Evolutionary conservation across 1,140 invertebrate genomes (phyloP), one percentile per base, ranked within the genome.

Genomic region (Asobara japonica): DNA sequence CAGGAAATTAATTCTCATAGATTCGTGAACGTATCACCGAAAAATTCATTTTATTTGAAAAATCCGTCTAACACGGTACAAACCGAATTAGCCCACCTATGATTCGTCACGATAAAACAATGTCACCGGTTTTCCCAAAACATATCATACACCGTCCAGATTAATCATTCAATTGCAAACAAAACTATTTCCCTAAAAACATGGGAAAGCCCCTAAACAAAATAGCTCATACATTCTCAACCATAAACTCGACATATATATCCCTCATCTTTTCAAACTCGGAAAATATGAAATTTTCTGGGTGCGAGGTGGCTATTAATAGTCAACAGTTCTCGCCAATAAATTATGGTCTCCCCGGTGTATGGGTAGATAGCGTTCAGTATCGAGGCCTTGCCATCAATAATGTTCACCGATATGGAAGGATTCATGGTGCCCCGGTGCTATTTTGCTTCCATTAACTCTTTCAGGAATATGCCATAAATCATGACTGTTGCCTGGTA

Each of bases 401-500:
- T 82, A 81, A 80, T 79, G 78, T 72, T 75, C 78, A 74, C 73
- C 80, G 80, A 84, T 82, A 73, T 74, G 76, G 77, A 84, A 83
- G 80, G 81, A 84, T 82, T 82, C 79, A 82, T 83, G 79, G 79
- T 79, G 61, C 56, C 78, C 66, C 76, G 61, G 73, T 76, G 79
- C 78, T 83, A 83, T 81, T 84, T 84, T 83, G 80, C 82, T 78
- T 82, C 82, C 82, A 84, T 85, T 82, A 84, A 85, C 82, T 84
- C 83, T 85, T 85, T 84, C 78, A 76, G 72, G 67, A 73, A 76
- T 69, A 73, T 70, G 65, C 74, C 76, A 81, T 84, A 81, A 82
- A 82, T 85, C 82, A 84, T 76, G 76, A n/a, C 18, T 45, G 27
- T 31, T 61, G 27, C 5, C 25, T 31, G 51, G 41, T 16, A 69